Base-by-base conservation (phyloP, 1,140 invertebrate genomes). In the Nebria ingens region DNA sequence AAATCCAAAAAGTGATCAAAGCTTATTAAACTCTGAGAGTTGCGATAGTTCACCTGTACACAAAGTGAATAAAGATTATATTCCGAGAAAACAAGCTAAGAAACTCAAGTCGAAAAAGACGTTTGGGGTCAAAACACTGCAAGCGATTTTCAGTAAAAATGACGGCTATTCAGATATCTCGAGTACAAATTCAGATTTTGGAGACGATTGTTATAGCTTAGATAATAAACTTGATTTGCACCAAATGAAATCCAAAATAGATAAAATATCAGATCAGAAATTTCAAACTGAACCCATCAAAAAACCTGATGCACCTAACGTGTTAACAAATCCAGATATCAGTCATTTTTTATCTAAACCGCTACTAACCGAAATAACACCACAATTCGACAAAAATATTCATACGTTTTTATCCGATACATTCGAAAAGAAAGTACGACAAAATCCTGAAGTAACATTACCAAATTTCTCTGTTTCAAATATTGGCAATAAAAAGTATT, bases 121-220 rank as follows among this genome's bases (percentile, higher is more conserved):
- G 54, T 68, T 71, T 56, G 70, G 70, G 9, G 69, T 73, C 1
- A 73, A 72, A 65, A 73, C 71, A 1, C 57, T 73, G 19, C 71
- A 73, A 54, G 71, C 69, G 52, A 72, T 72, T 55, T 73, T 73
- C 55, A 69, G 64, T 56, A 68, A 67, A 54, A 63, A 66, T 52
- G 65, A 67, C 50, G 68, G 65, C 4, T 71, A 71, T 60, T 70
- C 68, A 11, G 69, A 71, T 60, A 64, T 71, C 23, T 70, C 68
- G 11, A 71, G 66, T 19, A 69, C 67, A 1, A 67, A 67, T 12
- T 70, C 68, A 4, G 67, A 69, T 51, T 54, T 67, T 12, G 64
- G 64, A 0, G 67, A 68, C 25, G 66, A 67, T 13, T 15, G 40
- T 17, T 45, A 45, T 17, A 45, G 40, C 15, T 17, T 45, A 4